Evolutionary conservation across 2,888 invertebrate genomes (phyloP).

Genomic region (Andrena haemorrhoa): DNA sequence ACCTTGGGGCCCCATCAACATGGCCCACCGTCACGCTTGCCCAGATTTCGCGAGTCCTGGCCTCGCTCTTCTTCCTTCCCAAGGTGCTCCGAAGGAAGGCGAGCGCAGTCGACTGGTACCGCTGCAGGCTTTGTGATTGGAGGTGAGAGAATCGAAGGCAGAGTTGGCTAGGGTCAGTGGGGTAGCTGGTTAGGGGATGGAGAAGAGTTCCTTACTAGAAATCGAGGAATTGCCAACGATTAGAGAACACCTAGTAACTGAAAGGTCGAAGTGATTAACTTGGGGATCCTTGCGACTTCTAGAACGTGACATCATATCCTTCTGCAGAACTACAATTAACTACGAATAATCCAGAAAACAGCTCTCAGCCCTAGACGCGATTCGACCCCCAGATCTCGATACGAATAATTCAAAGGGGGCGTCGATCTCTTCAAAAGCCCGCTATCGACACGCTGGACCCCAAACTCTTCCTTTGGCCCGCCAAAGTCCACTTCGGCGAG

Average conservation of each 20-base stretch:
- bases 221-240: not conserved
- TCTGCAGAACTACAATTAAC: not conserved
- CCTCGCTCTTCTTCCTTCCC: not conserved
- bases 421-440: not conserved
- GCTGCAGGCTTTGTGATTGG: not conserved
- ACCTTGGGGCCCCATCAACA: constrained; percentile 53
- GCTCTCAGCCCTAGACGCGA: not conserved
- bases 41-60: not conserved
- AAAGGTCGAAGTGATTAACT: not conserved
- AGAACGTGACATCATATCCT: not conserved
- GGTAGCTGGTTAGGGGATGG: not conserved
- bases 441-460: constrained; percentile 14
- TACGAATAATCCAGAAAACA: not conserved
- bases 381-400: not conserved
- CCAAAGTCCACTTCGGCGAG: not conserved
- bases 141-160: not conserved
- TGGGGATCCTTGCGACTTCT: not conserved
- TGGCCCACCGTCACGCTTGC: not conserved
- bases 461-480: too few species aligned
- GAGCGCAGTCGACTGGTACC: not conserved
- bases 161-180: not conserved
- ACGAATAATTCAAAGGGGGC: constrained; percentile 21
- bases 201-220: not conserved
- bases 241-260: not conserved
- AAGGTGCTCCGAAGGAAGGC: not conserved